phyloP scores from a whole-genome alignment of 2,797 vertebrate species.

The Parauchenoglanis ngamensis region DNA sequence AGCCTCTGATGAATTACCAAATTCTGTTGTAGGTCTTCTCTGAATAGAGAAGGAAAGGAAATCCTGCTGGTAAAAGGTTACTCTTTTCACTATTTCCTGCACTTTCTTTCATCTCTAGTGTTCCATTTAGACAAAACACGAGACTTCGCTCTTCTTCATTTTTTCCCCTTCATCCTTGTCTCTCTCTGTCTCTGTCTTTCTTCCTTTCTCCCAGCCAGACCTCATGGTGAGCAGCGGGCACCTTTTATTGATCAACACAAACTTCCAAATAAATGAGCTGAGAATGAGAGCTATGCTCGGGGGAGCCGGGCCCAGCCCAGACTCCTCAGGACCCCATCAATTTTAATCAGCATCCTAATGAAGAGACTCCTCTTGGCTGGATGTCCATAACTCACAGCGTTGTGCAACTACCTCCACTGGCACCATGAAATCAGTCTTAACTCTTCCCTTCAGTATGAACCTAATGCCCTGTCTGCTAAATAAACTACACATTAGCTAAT shows the following conservation, averaged over 20 bases:
- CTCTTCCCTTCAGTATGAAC: slow-evolving; percentile 62
- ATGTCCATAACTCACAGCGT: slow-evolving; percentile 82
- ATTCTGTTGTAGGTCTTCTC: neutral
- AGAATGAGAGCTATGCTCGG: slow-evolving; percentile 82
- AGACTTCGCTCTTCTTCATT: slow-evolving; percentile 64
- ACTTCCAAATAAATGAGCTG: slow-evolving; percentile 83
- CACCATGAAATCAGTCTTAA: slow-evolving; percentile 77
- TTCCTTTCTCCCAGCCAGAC: slow-evolving; percentile 65
- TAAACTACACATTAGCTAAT: slow-evolving; percentile 78
- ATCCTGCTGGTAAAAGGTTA: slow-evolving; percentile 21
- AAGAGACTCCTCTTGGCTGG: slow-evolving; percentile 83
- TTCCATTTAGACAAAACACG: slow-evolving; percentile 66
- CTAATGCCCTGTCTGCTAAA: slow-evolving; percentile 79
- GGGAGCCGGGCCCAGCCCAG: slow-evolving; percentile 72
- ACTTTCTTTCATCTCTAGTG: slow-evolving; percentile 5
- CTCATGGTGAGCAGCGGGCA: slow-evolving; percentile 79
- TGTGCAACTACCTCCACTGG: slow-evolving; percentile 63
- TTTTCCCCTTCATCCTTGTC: slow-evolving; percentile 44
- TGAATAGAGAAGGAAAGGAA: neutral
- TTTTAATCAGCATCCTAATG: slow-evolving; percentile 85
- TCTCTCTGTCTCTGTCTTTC: slow-evolving; percentile 34
- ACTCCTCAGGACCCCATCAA: slow-evolving; percentile 81
- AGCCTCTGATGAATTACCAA: neutral
- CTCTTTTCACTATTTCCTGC: slow-evolving; percentile 12
- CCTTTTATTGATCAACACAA: slow-evolving; percentile 86